A percentile compares a stretch with the other conserved stretches of the same genome.
Conservation (phyloP, 2,113 vertebrate species). For the Syngnathus typhle region DNA sequence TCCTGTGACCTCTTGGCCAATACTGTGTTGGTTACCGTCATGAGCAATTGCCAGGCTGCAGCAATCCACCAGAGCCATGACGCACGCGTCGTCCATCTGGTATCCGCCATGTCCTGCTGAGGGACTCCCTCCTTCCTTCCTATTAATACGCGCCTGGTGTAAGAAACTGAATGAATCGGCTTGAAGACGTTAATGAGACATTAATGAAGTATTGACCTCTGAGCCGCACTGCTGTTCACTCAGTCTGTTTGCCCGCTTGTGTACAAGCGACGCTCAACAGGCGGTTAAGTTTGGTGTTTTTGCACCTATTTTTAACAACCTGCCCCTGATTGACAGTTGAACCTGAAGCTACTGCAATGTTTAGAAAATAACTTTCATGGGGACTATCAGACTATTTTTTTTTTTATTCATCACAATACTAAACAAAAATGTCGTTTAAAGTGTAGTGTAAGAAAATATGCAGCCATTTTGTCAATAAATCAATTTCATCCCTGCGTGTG, state of each 20-base stretch:
- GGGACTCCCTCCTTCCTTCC: conserved; percentile 42
- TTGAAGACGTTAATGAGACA: conserved; percentile 63
- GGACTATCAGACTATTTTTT: not conserved
- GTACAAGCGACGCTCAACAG: conserved; percentile 19
- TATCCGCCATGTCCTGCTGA: conserved; percentile 49
- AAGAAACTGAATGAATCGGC: conserved; percentile 64
- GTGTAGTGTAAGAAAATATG: not conserved
- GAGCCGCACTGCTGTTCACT: conserved; percentile 42
- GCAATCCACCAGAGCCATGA: conserved; percentile 26
- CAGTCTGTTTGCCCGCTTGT: conserved; percentile 38
- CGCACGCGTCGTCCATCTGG: conserved; percentile 53
- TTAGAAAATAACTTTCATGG: not conserved
- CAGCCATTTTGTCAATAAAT: not conserved
- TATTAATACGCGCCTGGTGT: conserved; percentile 40
- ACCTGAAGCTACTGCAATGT: conserved; percentile 1
- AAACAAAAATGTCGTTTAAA: too few species aligned
- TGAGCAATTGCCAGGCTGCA: conserved; percentile 4
- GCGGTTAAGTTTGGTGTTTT: conserved; percentile 8
- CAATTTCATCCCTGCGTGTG: not conserved
- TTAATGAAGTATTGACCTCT: conserved; percentile 64
- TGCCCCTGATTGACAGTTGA: not conserved
- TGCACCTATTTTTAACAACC: not conserved
- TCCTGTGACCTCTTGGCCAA: conserved; percentile 26
- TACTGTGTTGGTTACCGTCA: conserved; percentile 11
- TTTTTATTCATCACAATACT: too few species aligned